Evolutionary conservation across 2,113 vertebrate genomes (phyloP), one percentile per base, ranked within the genome.

Genomic region (Onychostoma macrolepis): DNA sequence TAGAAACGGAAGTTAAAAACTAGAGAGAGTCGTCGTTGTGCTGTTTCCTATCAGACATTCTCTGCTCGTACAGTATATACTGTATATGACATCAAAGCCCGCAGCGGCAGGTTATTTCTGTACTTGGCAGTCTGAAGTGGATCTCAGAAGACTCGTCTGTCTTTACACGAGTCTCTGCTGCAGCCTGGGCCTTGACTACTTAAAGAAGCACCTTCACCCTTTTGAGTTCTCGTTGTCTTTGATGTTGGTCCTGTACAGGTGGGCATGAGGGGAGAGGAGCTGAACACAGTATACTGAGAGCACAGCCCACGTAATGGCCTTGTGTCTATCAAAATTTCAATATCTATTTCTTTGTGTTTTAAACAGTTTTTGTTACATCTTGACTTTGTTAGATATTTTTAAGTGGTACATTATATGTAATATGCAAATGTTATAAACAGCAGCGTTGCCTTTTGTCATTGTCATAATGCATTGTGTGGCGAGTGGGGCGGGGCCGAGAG

Each of bases 61-160:
- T 26, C 21, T n/a, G 33, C 36, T 41, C 6, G 53, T 56, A 48
- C 38, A 38, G 43, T 17, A 21, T 38, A 50, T 78, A 78, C 61
- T 77, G 26, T 50, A 50, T 77, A 2, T 61, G 78, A 80, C 78
- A 80, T 80, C 78, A 80, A 80, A 80, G 56, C 56, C 56, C 7
- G 8, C 56, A 8, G 56, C 8, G 56, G 56, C 56, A n/a, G 53
- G 21, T 38, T 80, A 38, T 80, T 61, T 41, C 33, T 61, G 78
- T 80, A 15, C 53, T 61, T 80, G 53, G 53, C 12, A 63, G 4
- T 80, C 21, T 63, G 56, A 15, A 78, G 76, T 53, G 7, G 13
- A 38, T 24, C 48, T 79, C 28, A 56, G 17, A 78, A 36, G 50
- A 38, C 67, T 21, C 21, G 45, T 50, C 26, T 56, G 28, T 24